Conservation (phyloP, 2,888 invertebrate genomes). For the Eledona agricola region DNA sequence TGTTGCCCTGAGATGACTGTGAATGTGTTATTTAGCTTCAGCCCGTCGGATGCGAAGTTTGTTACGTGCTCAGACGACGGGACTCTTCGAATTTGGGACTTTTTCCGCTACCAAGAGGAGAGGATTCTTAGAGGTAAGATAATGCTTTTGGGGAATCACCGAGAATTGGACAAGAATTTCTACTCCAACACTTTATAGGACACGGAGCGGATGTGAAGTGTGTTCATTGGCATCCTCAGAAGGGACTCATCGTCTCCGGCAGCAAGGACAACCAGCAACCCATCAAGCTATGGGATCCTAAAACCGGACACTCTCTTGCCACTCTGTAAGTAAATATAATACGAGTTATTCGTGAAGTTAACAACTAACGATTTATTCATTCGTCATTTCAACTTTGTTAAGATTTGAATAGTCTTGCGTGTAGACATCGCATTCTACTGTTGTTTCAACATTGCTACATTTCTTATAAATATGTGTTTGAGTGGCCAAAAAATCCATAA, state of each 20-base stretch:
- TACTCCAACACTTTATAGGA: constrained; percentile 64
- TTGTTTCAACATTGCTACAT: too few relatives aligned
- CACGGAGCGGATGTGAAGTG: constrained; percentile 99
- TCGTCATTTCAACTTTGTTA: too few relatives aligned
- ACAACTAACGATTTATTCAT: too few relatives aligned
- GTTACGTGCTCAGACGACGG: constrained; percentile 99
- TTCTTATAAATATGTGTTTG: too few relatives aligned
- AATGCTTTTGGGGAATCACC: neutral
- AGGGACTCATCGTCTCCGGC: constrained; percentile 95
- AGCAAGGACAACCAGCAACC: constrained; percentile 99
- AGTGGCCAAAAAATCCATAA: too few relatives aligned
- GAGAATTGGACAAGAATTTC: constrained; percentile 7
- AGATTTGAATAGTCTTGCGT: too few relatives aligned
- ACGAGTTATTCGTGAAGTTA: constrained; percentile 2
- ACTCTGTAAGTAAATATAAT: constrained; percentile 75
- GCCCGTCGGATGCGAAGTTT: constrained; percentile 98
- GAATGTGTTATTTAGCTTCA: constrained; percentile 78
- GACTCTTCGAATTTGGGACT: constrained; percentile 98
- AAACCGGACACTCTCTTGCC: constrained; percentile 92
- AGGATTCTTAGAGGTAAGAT: constrained; percentile 81
- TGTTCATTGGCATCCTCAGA: constrained; percentile 99
- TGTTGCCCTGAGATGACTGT: constrained; percentile 34
- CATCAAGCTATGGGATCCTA: constrained; percentile 99
- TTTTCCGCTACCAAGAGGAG: constrained; percentile 96
- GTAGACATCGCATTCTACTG: too few relatives aligned